Evolutionary conservation across 2,797 vertebrate species (phyloP).

Genomic region (Malacoctenus gilli): DNA sequence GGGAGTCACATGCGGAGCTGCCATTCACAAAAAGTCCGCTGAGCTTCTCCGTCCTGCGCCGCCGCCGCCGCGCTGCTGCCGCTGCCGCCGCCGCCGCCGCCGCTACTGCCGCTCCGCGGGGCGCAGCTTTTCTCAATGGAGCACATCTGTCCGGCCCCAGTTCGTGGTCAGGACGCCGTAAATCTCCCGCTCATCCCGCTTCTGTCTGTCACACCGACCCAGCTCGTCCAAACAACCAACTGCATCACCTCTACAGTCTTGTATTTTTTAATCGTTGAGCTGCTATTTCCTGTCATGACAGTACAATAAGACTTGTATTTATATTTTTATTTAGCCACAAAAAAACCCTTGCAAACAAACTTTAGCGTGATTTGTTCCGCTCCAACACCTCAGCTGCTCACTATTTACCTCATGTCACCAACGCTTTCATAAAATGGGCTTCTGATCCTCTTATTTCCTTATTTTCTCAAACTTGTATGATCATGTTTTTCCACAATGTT

Average conservation of each 20-base stretch:
- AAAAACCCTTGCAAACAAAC: too few species aligned
- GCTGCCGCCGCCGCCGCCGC: slow-evolving; percentile 37
- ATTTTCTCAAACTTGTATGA: background rate
- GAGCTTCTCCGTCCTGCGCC: slow-evolving; percentile 41
- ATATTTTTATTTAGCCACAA: too few species aligned
- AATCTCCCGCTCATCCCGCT: background rate
- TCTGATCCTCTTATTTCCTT: background rate
- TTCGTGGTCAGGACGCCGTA: background rate
- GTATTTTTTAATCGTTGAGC: too few species aligned
- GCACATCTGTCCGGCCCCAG: slow-evolving; percentile 54
- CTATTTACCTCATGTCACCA: too few species aligned
- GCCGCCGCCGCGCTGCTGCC: slow-evolving; percentile 35
- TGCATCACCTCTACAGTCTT: too few species aligned
- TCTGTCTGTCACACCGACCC: too few species aligned
- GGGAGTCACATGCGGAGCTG: slow-evolving; percentile 49
- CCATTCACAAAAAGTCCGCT: slow-evolving; percentile 80
- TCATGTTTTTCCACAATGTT: background rate
- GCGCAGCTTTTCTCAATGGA: slow-evolving; percentile 74
- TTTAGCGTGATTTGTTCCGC: too few species aligned
- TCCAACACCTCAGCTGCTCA: too few species aligned
- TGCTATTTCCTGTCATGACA: too few species aligned
- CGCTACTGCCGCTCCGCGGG: slow-evolving; percentile 31
- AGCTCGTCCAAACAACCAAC: too few species aligned
- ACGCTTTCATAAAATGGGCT: background rate
- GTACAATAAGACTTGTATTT: too few species aligned